Conservation (phyloP, 2,113 vertebrate genomes). For the Tetrao urogallus region DNA sequence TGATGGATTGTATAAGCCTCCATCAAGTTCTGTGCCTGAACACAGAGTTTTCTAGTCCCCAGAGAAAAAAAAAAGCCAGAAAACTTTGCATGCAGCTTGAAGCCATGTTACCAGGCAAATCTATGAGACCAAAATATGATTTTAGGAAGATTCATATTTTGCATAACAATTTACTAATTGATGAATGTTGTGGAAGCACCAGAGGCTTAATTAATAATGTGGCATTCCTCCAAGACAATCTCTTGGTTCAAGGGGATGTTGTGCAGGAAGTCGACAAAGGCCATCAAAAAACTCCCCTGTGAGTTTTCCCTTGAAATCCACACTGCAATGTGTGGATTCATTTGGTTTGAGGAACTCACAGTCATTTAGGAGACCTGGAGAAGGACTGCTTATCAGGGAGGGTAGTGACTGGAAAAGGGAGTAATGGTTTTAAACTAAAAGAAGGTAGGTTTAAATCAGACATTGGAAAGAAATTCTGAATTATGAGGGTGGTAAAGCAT, state of each 20-base stretch:
- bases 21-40: not conserved
- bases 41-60: not conserved
- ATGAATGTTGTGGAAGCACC: not conserved
- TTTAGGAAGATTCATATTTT: not conserved
- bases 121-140: not conserved
- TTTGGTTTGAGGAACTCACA: not conserved
- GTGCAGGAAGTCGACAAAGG: not conserved
- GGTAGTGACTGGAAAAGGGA: not conserved
- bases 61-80: not conserved
- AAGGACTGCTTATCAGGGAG: not conserved
- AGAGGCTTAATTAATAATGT: not conserved
- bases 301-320: not conserved
- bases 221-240: not conserved
- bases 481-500: not conserved
- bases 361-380: not conserved
- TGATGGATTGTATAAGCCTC: constrained; percentile 16
- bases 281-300: not conserved
- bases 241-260: not conserved
- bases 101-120: not conserved
- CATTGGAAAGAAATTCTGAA: not conserved
- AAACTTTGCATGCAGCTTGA: not conserved
- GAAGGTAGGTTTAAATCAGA: not conserved
- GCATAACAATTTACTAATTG: not conserved
- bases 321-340: not conserved
- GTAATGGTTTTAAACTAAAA: not conserved